These are phyloP conservation scores for Zaprionus kolodkinae DNA, from an alignment of 1,140 invertebrate genomes.

Conservation along the genomic window DNA sequence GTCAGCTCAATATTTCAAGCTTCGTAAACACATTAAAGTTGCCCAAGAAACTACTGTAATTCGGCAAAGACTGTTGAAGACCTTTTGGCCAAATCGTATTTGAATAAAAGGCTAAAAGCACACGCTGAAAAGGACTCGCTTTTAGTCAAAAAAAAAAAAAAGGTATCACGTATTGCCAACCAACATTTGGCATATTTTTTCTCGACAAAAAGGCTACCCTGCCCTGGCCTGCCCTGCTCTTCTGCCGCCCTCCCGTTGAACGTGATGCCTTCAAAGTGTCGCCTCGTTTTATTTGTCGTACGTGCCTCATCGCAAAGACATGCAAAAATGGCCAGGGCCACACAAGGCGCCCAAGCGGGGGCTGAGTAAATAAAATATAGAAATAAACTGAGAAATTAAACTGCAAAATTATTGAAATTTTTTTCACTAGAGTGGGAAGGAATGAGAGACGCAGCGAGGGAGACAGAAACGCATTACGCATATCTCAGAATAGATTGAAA, in stretches of 20 bases:
- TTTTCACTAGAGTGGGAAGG: slow-evolving; percentile 10
- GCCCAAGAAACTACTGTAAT: not conserved
- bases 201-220: slow-evolving; percentile 42
- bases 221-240: not conserved
- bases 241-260: too few species aligned
- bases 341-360: slow-evolving; percentile 19
- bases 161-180: slow-evolving; percentile 31
- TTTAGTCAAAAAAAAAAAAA: not conserved
- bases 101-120: slow-evolving; percentile 2
- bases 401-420: slow-evolving; percentile 40
- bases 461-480: not conserved
- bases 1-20: not conserved
- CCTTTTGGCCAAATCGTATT: slow-evolving; percentile 1
- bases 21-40: not conserved
- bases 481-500: not conserved
- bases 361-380: slow-evolving; percentile 30
- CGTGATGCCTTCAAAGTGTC: slow-evolving; percentile 68
- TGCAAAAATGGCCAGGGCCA: slow-evolving; percentile 34
- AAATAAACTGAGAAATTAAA: slow-evolving; percentile 30
- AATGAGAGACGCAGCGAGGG: too few species aligned
- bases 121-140: not conserved
- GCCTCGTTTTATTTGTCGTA: slow-evolving; percentile 62
- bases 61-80: not conserved
- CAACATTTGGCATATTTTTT: slow-evolving; percentile 33
- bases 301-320: slow-evolving; percentile 50